A percentile compares a stretch with the other conserved stretches of the same genome.
phyloP scores from a whole-genome alignment of 2,888 invertebrate genomes.

The Caenorhabditis plicata region DNA sequence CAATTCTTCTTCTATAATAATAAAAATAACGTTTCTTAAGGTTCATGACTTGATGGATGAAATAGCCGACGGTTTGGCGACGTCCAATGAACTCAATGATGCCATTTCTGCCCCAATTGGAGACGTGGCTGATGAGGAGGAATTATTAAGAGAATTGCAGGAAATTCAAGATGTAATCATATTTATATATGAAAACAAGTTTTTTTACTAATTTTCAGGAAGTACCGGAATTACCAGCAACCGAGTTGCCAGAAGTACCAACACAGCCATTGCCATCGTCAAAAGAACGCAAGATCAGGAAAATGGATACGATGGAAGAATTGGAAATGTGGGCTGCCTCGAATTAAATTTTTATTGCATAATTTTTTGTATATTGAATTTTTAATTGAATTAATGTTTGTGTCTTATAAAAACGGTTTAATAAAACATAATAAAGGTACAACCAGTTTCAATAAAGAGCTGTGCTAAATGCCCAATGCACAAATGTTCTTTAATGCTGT shows the following conservation, averaged over 20 bases:
- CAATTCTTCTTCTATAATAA: no score
- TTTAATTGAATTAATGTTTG: no score
- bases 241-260: constrained; percentile 29
- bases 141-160: constrained; percentile 40
- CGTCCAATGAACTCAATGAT: constrained; percentile 36
- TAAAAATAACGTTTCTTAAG: no score
- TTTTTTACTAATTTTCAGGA: constrained; percentile 8
- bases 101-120: constrained; percentile 47
- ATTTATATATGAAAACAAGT: neutral
- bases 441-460: no score
- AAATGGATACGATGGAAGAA: constrained; percentile 43
- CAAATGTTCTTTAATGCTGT: no score
- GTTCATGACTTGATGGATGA: constrained; percentile 52
- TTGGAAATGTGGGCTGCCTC: constrained; percentile 52
- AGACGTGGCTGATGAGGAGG: constrained; percentile 44
- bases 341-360: no score
- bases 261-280: constrained; percentile 20
- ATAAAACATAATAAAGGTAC: no score
- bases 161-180: constrained; percentile 38
- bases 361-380: no score
- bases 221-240: constrained; percentile 13
- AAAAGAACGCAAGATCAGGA: constrained; percentile 25
- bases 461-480: no score
- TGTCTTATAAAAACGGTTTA: no score
- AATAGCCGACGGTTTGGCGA: constrained; percentile 42